A percentile compares a stretch with the other conserved stretches of the same genome.
These are phyloP conservation scores for Agriopis aurantiaria DNA, from an alignment of 2,888 invertebrate species.

Conservation along the genomic window DNA sequence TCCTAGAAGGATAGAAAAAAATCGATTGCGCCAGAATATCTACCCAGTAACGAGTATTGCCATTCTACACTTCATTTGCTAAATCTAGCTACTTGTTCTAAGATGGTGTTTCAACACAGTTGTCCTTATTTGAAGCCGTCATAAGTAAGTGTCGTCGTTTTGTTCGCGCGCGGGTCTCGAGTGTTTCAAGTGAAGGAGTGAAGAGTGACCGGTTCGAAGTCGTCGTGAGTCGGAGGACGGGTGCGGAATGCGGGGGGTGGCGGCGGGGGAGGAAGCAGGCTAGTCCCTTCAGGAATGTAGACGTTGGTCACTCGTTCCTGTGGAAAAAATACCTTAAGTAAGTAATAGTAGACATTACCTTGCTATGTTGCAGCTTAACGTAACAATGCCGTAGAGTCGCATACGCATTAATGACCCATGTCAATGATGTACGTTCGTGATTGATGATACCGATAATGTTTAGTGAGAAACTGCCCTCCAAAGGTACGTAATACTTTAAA, in stretches of 20 bases:
- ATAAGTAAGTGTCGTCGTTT: slow-evolving; percentile 25
- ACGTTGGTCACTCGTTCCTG: slow-evolving; percentile 88
- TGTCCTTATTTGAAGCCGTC: slow-evolving; percentile 9
- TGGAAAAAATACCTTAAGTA: slow-evolving; percentile 11
- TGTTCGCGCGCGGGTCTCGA: slow-evolving; percentile 14
- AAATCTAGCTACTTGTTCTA: slow-evolving; percentile 17
- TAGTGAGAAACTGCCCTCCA: too few relatives aligned
- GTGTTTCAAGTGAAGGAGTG: slow-evolving; percentile 79
- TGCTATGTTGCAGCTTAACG: too few relatives aligned
- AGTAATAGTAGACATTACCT: too few relatives aligned
- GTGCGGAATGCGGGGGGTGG: slow-evolving; percentile 79
- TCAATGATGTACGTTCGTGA: too few relatives aligned
- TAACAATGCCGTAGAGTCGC: too few relatives aligned
- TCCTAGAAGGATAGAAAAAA: neutral
- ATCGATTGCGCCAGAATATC: neutral
- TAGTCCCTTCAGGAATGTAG: slow-evolving; percentile 90
- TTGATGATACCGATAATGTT: too few relatives aligned
- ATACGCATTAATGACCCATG: too few relatives aligned
- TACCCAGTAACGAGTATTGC: neutral
- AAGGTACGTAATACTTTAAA: too few relatives aligned
- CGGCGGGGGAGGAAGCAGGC: slow-evolving; percentile 89
- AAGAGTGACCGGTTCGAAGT: slow-evolving; percentile 86
- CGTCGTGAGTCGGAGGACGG: slow-evolving; percentile 86
- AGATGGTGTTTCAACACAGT: slow-evolving; percentile 17
- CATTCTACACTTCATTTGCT: slow-evolving; percentile 23